Evolutionary conservation across 2,113 vertebrate genomes (phyloP).

Genomic region (Forbesichthys agassizii): DNA sequence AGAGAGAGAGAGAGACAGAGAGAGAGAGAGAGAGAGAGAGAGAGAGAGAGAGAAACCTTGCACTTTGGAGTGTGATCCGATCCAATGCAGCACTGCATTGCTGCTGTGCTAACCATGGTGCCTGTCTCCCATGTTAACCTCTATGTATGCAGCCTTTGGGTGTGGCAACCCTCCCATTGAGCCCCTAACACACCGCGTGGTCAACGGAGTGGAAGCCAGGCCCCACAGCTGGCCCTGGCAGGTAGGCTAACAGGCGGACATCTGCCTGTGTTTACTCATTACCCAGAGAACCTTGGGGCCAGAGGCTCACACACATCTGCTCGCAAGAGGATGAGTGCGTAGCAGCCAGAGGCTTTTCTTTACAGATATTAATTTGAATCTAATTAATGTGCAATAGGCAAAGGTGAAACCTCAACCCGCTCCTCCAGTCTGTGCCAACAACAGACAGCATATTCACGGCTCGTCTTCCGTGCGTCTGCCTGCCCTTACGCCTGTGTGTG

Average conservation of each 20-base stretch:
- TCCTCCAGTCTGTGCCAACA: not conserved
- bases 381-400: not conserved
- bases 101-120: not conserved
- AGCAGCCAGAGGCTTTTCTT: constrained; percentile 12
- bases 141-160: constrained; percentile 76
- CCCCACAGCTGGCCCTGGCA: constrained; percentile 96
- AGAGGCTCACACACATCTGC: constrained; percentile 43
- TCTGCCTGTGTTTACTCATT: constrained; percentile 46
- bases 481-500: not conserved
- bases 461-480: not conserved
- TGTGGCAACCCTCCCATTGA: constrained; percentile 80
- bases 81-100: not conserved
- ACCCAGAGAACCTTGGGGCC: constrained; percentile 19
- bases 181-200: constrained; percentile 79
- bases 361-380: constrained; percentile 30
- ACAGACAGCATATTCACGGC: not conserved
- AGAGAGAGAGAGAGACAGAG: not conserved
- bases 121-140: not conserved
- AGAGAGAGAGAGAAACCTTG: constrained; percentile 13
- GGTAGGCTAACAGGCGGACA: constrained; percentile 70
- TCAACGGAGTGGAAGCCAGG: constrained; percentile 81
- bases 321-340: constrained; percentile 8
- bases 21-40: not conserved
- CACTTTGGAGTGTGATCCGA: not conserved
- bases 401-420: not conserved